Evolutionary conservation across 2,113 vertebrate genomes (phyloP), one percentile per base, ranked within the genome.

Genomic region (Scopus umbretta): DNA sequence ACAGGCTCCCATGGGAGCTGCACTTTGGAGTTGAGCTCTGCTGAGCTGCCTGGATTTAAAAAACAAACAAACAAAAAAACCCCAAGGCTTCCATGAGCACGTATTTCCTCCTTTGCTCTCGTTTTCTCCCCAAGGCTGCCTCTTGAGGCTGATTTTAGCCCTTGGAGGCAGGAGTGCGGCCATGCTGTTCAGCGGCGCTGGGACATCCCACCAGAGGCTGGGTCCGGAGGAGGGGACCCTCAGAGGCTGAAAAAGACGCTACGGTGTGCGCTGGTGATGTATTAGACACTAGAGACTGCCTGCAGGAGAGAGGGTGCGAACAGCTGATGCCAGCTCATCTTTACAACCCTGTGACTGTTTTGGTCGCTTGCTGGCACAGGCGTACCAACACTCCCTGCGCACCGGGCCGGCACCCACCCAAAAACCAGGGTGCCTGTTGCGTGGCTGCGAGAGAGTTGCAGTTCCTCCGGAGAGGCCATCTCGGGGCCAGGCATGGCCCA

Each of bases 401-500:
- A 12, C 29, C 1, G 1, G 52, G 62, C 18, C 2, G 0, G 38
- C 62, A n/a, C 29, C 56, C 49, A 49, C 49, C 58, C 32, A 32
- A n/a, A 47, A 29, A 8, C 10, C 7, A 1, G 2, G 6, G 16
- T 15, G 5, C 14, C 58, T 42, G 21, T 25, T 61, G 32, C 15
- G 1, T 16, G 59, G n/a, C 32, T 80, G n/a, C 1, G 4, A 52
- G 62, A 43, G n/a, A 49, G 16, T 1, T 74, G 52, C 7, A 36
- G 0, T 47, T 40, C 22, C 55, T 73, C 45, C 2, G 11, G 43
- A n/a, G 68, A 20, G 16, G 42, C 70, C 4, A 0, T 18, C 49
- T 75, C 23, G 0, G 43, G 29, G 42, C 36, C 25, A 4, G n/a
- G 36, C 76, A 4, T 43, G 52, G 52, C 4, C 5, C 4, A 0